A percentile compares a stretch with the other conserved stretches of the same genome.
Evolutionary conservation across 92 coral and sea anemone species (phyloP).

Genomic region (Zoanthus gigantus): DNA sequence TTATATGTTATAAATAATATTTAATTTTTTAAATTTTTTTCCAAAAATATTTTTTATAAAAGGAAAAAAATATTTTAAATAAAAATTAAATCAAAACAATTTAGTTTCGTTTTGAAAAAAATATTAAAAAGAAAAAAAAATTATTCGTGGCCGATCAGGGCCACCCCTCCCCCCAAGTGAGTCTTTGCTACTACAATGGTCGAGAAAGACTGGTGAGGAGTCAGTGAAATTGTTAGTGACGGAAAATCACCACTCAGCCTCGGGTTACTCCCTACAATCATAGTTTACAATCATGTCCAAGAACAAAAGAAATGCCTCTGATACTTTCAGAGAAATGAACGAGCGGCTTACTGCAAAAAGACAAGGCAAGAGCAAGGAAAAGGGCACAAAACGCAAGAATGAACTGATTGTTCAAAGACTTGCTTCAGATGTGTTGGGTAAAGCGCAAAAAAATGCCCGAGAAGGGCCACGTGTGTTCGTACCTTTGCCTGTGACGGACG

Average conservation of each 20-base stretch:
- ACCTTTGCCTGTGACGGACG: constrained; percentile 13
- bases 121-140: neutral
- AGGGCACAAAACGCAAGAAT: constrained; percentile 1
- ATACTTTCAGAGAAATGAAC: constrained; percentile 16
- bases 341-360: constrained; percentile 14
- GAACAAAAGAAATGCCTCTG: constrained; percentile 23
- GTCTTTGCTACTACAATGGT: constrained; percentile 11
- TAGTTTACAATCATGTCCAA: neutral
- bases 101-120: neutral
- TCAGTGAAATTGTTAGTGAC: neutral
- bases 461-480: constrained; percentile 30
- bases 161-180: constrained; percentile 19
- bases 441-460: constrained; percentile 18
- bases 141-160: neutral
- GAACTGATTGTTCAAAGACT: constrained; percentile 15
- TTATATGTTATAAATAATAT: too few species aligned
- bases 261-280: neutral
- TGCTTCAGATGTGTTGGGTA: constrained; percentile 18
- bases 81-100: too few species aligned
- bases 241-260: constrained; percentile 5
- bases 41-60: too few species aligned
- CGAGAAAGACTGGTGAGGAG: neutral
- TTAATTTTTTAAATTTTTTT: too few species aligned
- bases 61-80: too few species aligned
- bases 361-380: constrained; percentile 10